phyloP scores from a whole-genome alignment of 2,888 invertebrate species.

The Nemoura dubitans region DNA sequence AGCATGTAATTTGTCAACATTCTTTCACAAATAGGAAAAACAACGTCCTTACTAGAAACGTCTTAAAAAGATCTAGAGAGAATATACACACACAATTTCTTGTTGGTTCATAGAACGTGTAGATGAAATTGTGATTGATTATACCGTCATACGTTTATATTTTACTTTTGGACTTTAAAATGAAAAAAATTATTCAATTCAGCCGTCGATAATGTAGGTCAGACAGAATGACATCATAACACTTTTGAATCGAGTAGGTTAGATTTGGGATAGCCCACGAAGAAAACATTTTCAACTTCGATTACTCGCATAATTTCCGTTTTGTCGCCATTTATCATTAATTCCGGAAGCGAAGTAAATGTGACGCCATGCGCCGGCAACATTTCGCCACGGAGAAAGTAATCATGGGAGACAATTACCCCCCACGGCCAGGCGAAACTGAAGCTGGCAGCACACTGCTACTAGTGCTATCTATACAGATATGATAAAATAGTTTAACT shows the following conservation, averaged over 20 bases:
- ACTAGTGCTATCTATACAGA: conserved; percentile 15
- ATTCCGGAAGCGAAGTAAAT: not conserved
- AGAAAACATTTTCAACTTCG: not conserved
- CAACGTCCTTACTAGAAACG: not conserved
- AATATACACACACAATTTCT: not conserved
- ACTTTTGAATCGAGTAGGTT: not conserved
- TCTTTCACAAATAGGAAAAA: not conserved
- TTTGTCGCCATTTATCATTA: conserved; percentile 3
- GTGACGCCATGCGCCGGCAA: not conserved
- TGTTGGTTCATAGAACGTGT: not conserved
- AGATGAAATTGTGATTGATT: no score
- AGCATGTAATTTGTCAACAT: not conserved
- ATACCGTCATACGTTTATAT: no score
- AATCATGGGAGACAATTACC: conserved; percentile 4
- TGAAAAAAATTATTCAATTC: not conserved
- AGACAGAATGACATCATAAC: not conserved
- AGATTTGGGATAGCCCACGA: not conserved
- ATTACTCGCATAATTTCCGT: not conserved
- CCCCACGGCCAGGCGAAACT: not conserved
- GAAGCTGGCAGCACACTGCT: not conserved
- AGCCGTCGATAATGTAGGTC: not conserved
- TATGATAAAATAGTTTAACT: conserved; percentile 30
- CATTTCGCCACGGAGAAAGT: not conserved
- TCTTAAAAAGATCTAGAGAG: not conserved
- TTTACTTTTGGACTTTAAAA: not conserved